Evolutionary conservation across 2,113 vertebrate genomes (phyloP), one percentile per base, ranked within the genome.

Genomic region (Indicator indicator): DNA sequence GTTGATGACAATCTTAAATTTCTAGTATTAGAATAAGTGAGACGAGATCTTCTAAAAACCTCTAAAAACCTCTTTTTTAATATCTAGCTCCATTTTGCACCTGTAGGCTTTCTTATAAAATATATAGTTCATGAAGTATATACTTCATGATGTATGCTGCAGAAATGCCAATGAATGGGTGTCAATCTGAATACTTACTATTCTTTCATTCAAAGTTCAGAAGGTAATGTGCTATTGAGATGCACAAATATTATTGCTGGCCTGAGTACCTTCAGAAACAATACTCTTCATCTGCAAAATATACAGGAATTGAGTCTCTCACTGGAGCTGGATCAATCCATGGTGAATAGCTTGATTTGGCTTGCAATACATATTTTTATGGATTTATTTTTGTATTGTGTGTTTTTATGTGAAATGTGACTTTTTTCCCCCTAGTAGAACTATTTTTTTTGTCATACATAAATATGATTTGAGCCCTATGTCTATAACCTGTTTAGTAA

Each of bases 261-360:
- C 44, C 30, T 83, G 63, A 63, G 67, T 91, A 72, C 58, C 40
- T 94, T 94, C 83, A 84, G 64, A 77, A 88, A 63, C 54, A 81
- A 12, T 84, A 75, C 12, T 86, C 33, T 56, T 87, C 58, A 26
- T 40, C 42, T 83, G 54, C 59, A 87, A 59, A 80, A 67, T 65
- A 71, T 56, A 56, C 12, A 68, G 30, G 56, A 42, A 50, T 71
- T 83, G 26, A 86, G 20, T 86, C 48, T 85, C 19, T 76, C 50
- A 28, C 48, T 89, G 60, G 33, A 82, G 60, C 55, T 89, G 32
- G 26, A 27, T 73, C 75, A 76, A 21, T 67, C 68, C 44, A 65
- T 56, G 24, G 55, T 63, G 77, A 68, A 67, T 77, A 62, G 32
- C 36, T 81, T 76, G 59, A 72, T 68, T 71, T 84, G 32, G 23